Base-by-base conservation (phyloP, 2,797 vertebrate genomes). In the Malacoctenus gilli region DNA sequence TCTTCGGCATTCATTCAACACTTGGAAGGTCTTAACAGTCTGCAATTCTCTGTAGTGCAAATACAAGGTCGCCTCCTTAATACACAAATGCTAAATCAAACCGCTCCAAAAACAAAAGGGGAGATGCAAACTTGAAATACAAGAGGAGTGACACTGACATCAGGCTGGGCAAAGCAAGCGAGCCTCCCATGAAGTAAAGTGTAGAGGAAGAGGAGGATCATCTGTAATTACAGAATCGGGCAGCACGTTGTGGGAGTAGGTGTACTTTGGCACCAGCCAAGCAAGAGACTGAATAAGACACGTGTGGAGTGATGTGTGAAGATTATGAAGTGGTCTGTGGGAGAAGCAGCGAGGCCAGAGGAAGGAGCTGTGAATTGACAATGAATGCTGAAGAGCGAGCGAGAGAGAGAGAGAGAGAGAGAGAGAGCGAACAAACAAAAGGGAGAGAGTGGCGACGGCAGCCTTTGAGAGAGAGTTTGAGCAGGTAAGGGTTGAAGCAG, bases 181-280 rank as follows among this genome's bases (percentile, higher is more conserved):
- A 60, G 9, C 9, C 71, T 48, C 49, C 67, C 13, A 14, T 58
- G 37, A 77, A 79, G 80, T 70, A 50, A 76, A 68, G 72, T 67
- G 67, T 49, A 58, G 43, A 41, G 70, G 80, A 82, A 68, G 59
- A 72, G 70, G 34, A 21, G 46, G 50, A 50, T n/a, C 39, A 44
- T 19, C 21, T 57, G 35, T 82, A 80, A 89, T 90, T 86, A 85
- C 48, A 15, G 47, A 47, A 80, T 72, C 50, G 50, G 60, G 62
- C 54, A 46, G 75, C 63, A 15, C 10, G 15, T 25, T 20, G 61
- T 30, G 12, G 50, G 62, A 37, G 73, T 65, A n/a, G 44, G 64
- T 39, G 46, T 54, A 62, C 71, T 49, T 42, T 56, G 50, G 71
- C 49, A 19, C 28, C 2, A 14, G 54, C 49, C 37, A 49, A 64